Conservation (phyloP, 2,888 invertebrate species). For the Clitarchus hookeri region DNA sequence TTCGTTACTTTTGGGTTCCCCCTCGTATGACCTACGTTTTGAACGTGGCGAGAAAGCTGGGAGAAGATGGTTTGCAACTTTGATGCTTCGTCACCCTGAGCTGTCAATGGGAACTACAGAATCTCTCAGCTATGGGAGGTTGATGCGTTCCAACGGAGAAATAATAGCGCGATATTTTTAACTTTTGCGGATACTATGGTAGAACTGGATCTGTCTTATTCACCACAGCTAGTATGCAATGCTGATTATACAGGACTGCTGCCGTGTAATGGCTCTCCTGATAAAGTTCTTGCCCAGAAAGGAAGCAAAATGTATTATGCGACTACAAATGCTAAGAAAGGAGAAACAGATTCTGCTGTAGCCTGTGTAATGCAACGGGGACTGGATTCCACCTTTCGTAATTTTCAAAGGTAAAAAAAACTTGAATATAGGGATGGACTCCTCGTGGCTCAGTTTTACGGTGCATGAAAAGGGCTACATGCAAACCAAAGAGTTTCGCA, state of each 20-base stretch:
- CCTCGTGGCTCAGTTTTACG: not conserved
- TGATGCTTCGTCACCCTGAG: conserved; percentile 15
- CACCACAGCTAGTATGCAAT: not conserved
- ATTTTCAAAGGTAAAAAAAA: conserved; percentile 4
- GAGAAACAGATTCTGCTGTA: conserved; percentile 6
- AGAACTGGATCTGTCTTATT: not conserved
- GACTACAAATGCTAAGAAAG: not conserved
- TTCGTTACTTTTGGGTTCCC: no score
- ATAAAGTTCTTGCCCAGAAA: conserved; percentile 9
- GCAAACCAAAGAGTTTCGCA: not conserved
- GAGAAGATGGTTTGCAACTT: not conserved
- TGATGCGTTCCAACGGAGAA: conserved; percentile 22
- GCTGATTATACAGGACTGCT: not conserved
- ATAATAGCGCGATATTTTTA: not conserved
- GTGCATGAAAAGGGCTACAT: not conserved
- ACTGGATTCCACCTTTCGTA: not conserved
- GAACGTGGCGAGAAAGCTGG: conserved; percentile 16
- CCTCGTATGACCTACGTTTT: no score
- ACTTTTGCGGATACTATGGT: not conserved
- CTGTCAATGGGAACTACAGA: not conserved
- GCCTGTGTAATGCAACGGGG: not conserved
- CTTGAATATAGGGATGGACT: not conserved
- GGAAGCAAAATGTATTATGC: not conserved
- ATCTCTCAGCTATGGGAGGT: conserved; percentile 16
- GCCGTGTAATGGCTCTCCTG: not conserved